Conservation (phyloP, 2,113 vertebrate species). For the Aplodontia rufa region DNA sequence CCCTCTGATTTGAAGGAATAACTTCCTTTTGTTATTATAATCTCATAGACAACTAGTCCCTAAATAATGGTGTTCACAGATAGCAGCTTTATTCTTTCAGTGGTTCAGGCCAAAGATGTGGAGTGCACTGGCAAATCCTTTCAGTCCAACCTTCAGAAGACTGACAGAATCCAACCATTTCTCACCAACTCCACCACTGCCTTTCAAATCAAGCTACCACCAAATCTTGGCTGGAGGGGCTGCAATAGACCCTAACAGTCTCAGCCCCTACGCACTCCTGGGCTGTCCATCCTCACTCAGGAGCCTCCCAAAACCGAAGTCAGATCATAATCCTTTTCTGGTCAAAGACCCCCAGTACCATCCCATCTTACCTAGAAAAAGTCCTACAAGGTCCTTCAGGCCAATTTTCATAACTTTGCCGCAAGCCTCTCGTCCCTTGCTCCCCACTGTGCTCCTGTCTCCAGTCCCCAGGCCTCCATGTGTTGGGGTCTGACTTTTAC, state of each 20-base stretch:
- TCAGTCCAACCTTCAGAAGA: neutral
- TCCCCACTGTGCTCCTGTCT: neutral
- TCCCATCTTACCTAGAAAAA: neutral
- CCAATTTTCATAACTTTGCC: neutral
- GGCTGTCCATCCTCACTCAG: neutral
- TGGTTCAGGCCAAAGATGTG: neutral
- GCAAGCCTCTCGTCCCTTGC: fast-evolving
- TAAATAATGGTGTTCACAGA: neutral
- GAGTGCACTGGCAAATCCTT: neutral
- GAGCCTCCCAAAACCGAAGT: neutral
- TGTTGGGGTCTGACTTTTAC: too few species aligned
- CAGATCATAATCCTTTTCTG: neutral
- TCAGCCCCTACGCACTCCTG: neutral
- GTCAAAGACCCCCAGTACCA: neutral
- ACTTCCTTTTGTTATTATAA: neutral
- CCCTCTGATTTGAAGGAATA: neutral
- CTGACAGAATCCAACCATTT: neutral
- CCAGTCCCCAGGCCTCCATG: neutral
- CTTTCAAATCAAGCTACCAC: neutral
- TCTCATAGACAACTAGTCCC: neutral
- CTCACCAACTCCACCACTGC: neutral
- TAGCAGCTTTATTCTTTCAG: neutral
- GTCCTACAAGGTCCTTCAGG: neutral
- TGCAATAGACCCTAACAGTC: neutral
- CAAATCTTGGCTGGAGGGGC: neutral